These are phyloP conservation scores for Hormiphora californensis DNA, from an alignment of 37 sponge, comb jelly and placozoan species.

Conservation along the genomic window DNA sequence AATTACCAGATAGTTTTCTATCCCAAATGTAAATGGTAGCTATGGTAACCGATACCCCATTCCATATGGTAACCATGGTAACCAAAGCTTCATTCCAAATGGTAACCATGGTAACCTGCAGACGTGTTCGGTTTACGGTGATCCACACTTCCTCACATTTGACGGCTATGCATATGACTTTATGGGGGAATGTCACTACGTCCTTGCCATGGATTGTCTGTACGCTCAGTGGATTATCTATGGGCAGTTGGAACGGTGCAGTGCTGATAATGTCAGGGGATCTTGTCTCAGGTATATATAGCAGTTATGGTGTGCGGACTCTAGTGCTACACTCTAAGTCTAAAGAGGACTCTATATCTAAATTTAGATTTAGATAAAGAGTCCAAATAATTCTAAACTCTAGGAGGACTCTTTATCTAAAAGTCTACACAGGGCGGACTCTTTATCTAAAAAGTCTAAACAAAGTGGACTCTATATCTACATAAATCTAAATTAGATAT, in stretches of 20 bases:
- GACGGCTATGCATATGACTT: neutral
- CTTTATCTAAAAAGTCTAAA: no score
- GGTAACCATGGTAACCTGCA: neutral
- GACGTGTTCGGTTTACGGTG: neutral
- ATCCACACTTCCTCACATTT: neutral
- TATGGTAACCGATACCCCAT: neutral
- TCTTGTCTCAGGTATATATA: neutral
- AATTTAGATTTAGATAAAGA: no score
- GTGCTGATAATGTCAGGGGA: neutral
- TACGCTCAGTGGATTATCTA: neutral
- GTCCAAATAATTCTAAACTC: no score
- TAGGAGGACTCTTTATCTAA: no score
- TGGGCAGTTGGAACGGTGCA: neutral
- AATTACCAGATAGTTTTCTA: neutral
- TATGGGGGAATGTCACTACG: neutral
- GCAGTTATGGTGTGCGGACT: no score
- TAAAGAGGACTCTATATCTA: no score
- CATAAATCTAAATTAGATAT: no score
- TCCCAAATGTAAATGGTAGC: neutral
- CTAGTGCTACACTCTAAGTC: no score
- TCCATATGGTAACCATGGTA: neutral
- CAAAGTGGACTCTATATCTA: no score
- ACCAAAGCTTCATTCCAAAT: neutral
- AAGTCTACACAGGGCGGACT: no score
- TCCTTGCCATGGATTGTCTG: slow-evolving; percentile 13